These are phyloP conservation scores for Lathronympha strigana DNA, from an alignment of 2,888 invertebrate species.

Conservation along the genomic window DNA sequence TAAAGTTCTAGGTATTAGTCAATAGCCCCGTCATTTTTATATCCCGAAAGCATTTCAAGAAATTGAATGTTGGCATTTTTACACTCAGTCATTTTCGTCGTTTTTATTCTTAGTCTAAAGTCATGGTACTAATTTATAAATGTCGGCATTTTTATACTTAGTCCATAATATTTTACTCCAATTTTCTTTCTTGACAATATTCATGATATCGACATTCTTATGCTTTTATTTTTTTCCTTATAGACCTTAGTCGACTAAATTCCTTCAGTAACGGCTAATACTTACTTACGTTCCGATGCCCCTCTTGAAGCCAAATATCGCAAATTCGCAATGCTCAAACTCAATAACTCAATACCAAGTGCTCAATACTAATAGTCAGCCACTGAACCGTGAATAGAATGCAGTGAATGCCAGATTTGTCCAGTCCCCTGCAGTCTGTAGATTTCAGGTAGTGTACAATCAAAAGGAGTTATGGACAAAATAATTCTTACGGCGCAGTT, in stretches of 20 bases:
- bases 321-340: constrained; percentile 6
- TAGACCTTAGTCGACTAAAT: background rate
- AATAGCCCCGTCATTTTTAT: no score
- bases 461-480: background rate
- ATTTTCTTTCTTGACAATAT: no score
- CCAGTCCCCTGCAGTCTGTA: background rate
- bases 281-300: background rate
- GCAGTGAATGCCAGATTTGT: constrained; percentile 12
- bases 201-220: no score
- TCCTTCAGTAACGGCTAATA: background rate
- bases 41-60: no score
- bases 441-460: background rate
- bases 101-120: no score
- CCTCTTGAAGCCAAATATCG: background rate
- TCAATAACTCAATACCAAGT: constrained; percentile 12
- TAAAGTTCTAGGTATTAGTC: no score
- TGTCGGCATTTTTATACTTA: no score
- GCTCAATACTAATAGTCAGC: constrained; percentile 4
- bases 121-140: no score
- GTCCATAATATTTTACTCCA: no score
- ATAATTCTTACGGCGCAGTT: no score
- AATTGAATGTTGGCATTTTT: no score
- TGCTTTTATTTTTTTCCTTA: background rate
- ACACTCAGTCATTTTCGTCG: no score
- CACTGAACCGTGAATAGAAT: constrained; percentile 19